Conservation (phyloP, 2,797 vertebrate species). For the Carcharodon carcharias region DNA sequence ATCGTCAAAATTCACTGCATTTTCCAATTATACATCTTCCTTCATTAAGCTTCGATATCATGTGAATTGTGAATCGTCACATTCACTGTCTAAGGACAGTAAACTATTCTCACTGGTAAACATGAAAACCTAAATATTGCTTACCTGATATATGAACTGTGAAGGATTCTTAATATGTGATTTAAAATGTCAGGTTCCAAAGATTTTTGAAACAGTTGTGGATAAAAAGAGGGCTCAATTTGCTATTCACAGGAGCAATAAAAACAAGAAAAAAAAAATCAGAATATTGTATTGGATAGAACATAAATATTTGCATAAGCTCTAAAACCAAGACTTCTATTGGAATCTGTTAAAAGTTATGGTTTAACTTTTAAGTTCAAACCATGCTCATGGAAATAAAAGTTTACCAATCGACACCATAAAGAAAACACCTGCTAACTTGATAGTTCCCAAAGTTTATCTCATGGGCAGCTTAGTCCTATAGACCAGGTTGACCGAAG, state of each 20-base stretch:
- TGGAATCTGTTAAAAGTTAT: not conserved
- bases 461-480: not conserved
- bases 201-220: slow-evolving; percentile 78
- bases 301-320: not conserved
- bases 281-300: not conserved
- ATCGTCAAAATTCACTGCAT: not conserved
- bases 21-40: not conserved
- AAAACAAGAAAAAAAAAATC: slow-evolving; percentile 40
- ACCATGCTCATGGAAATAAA: not conserved
- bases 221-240: slow-evolving; percentile 73
- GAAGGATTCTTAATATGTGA: slow-evolving; percentile 75
- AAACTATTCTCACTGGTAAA: not conserved
- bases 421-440: not conserved
- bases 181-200: slow-evolving; percentile 86
- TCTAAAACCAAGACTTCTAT: not conserved
- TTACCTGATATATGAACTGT: slow-evolving; percentile 77
- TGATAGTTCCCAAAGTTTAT: not conserved
- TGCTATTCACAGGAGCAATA: slow-evolving; percentile 62
- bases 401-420: not conserved
- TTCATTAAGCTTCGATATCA: not conserved
- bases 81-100: not conserved
- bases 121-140: slow-evolving; percentile 46
- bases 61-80: not conserved
- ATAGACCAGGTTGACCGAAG: not conserved
- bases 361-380: not conserved